A percentile compares a stretch with the other conserved stretches of the same genome.
These are phyloP conservation scores for Coturnix japonica DNA, from an alignment of 2,113 vertebrate species.

Conservation along the genomic window DNA sequence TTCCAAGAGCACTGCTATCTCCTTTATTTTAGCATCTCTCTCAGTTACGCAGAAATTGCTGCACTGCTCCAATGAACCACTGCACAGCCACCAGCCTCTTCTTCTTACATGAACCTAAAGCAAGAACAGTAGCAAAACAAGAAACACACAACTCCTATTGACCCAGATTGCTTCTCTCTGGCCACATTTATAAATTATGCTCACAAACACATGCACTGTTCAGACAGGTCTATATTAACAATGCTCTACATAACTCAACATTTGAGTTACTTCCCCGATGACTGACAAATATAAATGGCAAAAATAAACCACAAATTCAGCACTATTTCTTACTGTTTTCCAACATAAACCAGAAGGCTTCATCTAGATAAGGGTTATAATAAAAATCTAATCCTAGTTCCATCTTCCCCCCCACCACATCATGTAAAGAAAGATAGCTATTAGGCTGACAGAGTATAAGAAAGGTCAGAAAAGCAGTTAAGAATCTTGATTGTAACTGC, in stretches of 20 bases:
- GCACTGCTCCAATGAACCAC: background rate
- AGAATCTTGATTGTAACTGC: background rate
- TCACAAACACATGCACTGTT: background rate
- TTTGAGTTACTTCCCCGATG: background rate
- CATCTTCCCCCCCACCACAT: background rate
- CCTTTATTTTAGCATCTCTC: background rate
- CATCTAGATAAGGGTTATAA: background rate
- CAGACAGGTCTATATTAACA: background rate
- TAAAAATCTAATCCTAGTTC: background rate
- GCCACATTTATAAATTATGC: background rate
- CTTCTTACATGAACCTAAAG: background rate
- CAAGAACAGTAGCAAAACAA: background rate
- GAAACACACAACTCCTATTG: fast-evolving
- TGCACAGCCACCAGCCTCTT: background rate
- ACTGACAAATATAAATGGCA: background rate
- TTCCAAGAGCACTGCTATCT: fast-evolving
- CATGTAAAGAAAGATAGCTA: background rate
- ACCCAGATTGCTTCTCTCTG: background rate
- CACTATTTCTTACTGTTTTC: background rate
- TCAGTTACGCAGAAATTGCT: fast-evolving
- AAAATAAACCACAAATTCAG: background rate
- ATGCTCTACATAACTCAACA: background rate
- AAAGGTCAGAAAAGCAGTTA: background rate
- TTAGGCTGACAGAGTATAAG: background rate
- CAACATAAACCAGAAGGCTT: background rate